These are phyloP conservation scores for Loriculus beryllinus DNA, from an alignment of 2,797 vertebrate genomes.

Conservation along the genomic window DNA sequence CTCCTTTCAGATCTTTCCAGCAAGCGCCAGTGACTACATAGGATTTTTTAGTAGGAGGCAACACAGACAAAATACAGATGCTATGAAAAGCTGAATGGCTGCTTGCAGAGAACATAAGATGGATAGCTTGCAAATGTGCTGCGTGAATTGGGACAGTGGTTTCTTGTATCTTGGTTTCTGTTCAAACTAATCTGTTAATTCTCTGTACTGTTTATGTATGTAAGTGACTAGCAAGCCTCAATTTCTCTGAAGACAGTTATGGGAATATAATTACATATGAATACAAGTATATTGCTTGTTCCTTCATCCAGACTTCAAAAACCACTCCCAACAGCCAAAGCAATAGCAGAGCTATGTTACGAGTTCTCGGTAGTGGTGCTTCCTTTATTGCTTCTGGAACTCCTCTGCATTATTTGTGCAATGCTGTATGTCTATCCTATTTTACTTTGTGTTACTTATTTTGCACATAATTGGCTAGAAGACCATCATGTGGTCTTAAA, in stretches of 20 bases:
- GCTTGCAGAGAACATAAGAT: neutral
- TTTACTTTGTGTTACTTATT: neutral
- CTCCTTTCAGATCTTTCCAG: constrained; percentile 8
- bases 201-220: neutral
- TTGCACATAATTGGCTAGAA: neutral
- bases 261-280: neutral
- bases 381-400: neutral
- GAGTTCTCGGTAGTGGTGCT: neutral
- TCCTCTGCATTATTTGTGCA: neutral
- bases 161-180: constrained; percentile 27
- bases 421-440: neutral
- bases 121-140: neutral
- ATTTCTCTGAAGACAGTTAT: neutral
- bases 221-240: neutral
- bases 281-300: neutral
- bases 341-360: neutral
- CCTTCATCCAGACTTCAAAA: neutral
- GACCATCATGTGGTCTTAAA: neutral
- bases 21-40: neutral
- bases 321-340: neutral
- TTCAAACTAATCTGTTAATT: constrained; percentile 13
- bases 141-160: neutral
- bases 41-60: constrained; percentile 5
- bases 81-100: neutral
- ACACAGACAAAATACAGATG: neutral